A percentile compares a stretch with the other conserved stretches of the same genome.
Evolutionary conservation across 1,140 invertebrate genomes (phyloP).

Genomic region (Bombus waltoni): DNA sequence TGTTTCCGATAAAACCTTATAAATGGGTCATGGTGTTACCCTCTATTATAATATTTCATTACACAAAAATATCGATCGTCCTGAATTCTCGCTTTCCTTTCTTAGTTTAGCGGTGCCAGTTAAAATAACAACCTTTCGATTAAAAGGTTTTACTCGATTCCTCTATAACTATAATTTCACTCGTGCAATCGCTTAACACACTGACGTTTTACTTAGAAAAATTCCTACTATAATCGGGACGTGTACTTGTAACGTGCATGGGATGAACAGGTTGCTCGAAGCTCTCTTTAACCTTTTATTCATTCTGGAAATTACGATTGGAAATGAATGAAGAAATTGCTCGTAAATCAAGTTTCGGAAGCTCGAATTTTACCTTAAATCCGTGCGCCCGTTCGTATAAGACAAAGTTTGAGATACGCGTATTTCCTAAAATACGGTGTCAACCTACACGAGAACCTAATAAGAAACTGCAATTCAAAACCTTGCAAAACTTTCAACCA

Average conservation of each 20-base stretch:
- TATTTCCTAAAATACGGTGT: too few species aligned
- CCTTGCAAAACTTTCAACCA: not conserved
- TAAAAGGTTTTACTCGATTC: not conserved
- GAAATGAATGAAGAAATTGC: not conserved
- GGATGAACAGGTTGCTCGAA: not conserved
- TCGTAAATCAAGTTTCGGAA: too few species aligned
- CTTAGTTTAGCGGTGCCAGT: not conserved
- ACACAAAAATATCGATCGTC: conserved; percentile 15
- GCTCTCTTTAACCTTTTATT: not conserved
- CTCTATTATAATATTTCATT: conserved; percentile 14
- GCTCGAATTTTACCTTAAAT: too few species aligned
- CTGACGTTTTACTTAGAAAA: not conserved
- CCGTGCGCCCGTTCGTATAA: too few species aligned
- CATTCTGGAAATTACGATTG: not conserved
- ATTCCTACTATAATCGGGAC: not conserved
- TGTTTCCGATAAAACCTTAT: conserved; percentile 10
- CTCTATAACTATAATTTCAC: not conserved
- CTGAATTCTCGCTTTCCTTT: not conserved
- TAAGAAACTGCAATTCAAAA: not conserved
- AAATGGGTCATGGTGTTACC: conserved; percentile 4
- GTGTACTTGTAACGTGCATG: not conserved
- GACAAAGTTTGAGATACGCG: too few species aligned
- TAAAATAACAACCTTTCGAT: not conserved
- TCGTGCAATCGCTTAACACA: not conserved
- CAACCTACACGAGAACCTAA: not conserved